These are phyloP conservation scores for Poeciliopsis presidionis DNA, from an alignment of 2,797 vertebrate species.

Conservation along the genomic window DNA sequence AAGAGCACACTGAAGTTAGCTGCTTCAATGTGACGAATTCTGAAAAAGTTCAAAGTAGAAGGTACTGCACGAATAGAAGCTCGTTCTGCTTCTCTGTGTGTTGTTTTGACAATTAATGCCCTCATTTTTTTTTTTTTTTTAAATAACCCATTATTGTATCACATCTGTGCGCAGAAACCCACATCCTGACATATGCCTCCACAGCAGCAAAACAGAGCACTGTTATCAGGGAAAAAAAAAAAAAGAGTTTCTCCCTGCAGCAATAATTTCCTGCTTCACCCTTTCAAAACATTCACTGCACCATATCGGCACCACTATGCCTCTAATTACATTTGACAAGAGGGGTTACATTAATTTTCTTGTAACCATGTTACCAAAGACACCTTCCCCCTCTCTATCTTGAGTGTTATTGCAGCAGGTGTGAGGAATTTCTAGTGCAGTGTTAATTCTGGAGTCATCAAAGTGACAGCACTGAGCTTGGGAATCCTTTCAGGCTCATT, in stretches of 20 bases:
- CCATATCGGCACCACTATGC: conserved; percentile 44
- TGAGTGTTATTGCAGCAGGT: conserved; percentile 72
- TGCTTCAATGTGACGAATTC: neutral
- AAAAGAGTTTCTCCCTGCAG: conserved; percentile 28
- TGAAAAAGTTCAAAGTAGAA: neutral
- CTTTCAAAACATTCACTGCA: conserved; percentile 51
- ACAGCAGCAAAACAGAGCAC: conserved; percentile 13
- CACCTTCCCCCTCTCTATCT: conserved; percentile 63
- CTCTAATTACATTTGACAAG: conserved; percentile 73
- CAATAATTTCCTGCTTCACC: conserved; percentile 46
- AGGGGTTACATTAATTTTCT: conserved; percentile 65
- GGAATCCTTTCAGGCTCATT: conserved; percentile 74
- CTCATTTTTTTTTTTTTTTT: too few species aligned
- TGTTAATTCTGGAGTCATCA: conserved; percentile 75
- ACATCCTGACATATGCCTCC: conserved; percentile 27
- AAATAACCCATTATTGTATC: conserved; percentile 11
- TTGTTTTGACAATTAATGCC: conserved; percentile 6
- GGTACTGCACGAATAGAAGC: neutral
- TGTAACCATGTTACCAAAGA: conserved; percentile 57
- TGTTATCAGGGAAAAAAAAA: conserved; percentile 32
- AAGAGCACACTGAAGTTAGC: neutral
- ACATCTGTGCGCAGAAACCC: conserved; percentile 22
- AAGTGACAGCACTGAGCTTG: conserved; percentile 71
- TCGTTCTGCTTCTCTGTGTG: neutral
- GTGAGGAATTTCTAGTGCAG: conserved; percentile 62